Conservation (phyloP, 2,888 invertebrate species). For the Mythimna pallens region DNA sequence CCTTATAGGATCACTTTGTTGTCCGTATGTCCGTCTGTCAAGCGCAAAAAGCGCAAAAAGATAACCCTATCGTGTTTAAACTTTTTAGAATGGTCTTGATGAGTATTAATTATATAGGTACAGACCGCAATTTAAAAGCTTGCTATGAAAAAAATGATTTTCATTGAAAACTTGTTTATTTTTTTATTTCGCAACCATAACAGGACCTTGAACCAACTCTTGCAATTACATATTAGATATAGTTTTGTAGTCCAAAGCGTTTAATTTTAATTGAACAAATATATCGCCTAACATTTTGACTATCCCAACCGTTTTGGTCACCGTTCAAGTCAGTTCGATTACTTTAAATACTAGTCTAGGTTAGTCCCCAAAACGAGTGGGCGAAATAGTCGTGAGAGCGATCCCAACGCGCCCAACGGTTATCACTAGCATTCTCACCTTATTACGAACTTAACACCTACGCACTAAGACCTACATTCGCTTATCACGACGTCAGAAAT, state of each 20-base stretch:
- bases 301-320: constrained; percentile 29
- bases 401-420: constrained; percentile 69
- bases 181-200: too few relatives aligned
- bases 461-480: constrained; percentile 59
- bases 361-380: constrained; percentile 72
- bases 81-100: too few relatives aligned
- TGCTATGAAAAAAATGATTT: too few relatives aligned
- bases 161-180: too few relatives aligned
- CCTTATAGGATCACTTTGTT: too few relatives aligned
- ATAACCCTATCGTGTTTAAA: too few relatives aligned
- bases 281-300: constrained; percentile 13
- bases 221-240: too few relatives aligned
- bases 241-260: not conserved
- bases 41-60: too few relatives aligned
- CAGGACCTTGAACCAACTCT: too few relatives aligned
- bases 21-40: too few relatives aligned
- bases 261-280: constrained; percentile 22
- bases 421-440: constrained; percentile 57
- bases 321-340: constrained; percentile 61
- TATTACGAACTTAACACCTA: constrained; percentile 54
- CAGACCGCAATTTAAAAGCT: too few relatives aligned
- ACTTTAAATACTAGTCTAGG: constrained; percentile 68
- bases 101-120: too few relatives aligned
- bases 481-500: constrained; percentile 46
- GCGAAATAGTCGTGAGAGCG: constrained; percentile 79